Evolutionary conservation across 2,797 vertebrate species (phyloP).

Genomic region (Syncerus caffer): DNA sequence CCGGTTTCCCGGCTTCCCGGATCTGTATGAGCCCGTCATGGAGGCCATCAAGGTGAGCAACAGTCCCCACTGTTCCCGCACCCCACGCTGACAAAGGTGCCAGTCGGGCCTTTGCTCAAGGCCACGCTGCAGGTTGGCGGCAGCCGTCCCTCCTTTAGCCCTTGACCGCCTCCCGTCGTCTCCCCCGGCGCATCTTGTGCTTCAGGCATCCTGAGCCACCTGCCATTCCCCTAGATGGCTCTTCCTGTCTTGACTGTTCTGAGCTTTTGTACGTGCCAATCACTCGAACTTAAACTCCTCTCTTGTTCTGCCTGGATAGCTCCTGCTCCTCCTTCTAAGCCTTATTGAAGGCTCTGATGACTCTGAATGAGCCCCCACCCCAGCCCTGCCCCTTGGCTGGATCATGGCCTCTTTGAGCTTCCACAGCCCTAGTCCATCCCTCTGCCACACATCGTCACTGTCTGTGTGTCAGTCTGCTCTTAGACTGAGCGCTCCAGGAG

Average conservation of each 20-base stretch:
- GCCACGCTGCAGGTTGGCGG: neutral
- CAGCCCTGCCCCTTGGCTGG: neutral
- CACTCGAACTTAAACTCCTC: neutral
- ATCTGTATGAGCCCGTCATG: constrained; percentile 87
- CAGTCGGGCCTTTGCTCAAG: neutral
- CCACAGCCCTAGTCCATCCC: neutral
- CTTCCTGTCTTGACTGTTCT: neutral
- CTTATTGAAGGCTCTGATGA: neutral
- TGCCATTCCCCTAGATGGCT: neutral
- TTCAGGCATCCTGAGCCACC: neutral
- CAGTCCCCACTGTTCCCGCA: fast-evolving
- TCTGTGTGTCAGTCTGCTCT: neutral
- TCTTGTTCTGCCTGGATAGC: neutral
- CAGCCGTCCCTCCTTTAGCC: neutral
- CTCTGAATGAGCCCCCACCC: fast-evolving
- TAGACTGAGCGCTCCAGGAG: too few relatives aligned
- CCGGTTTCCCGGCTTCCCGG: constrained; percentile 88
- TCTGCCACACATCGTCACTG: neutral
- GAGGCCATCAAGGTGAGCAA: constrained; percentile 85
- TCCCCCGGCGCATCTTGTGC: neutral
- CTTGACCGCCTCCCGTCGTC: neutral
- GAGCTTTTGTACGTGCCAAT: neutral
- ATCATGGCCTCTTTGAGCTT: neutral
- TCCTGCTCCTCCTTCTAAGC: neutral
- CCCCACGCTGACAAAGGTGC: neutral